Evolutionary conservation across 1,140 invertebrate species (phyloP).

Genomic region (Nilaparvata lugens): DNA sequence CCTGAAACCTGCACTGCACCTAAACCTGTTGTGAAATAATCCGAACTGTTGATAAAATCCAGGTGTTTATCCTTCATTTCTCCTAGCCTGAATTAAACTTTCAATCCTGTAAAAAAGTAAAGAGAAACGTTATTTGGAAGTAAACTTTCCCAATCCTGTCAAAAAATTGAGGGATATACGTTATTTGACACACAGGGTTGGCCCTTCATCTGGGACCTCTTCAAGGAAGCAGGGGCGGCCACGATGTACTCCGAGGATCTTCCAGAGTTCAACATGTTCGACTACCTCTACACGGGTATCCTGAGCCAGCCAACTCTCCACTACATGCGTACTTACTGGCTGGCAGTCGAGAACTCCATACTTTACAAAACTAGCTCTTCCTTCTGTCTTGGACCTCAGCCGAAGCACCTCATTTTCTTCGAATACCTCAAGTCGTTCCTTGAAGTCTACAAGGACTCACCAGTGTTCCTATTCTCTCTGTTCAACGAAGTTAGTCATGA

Average conservation of each 20-base stretch:
- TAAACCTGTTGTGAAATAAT: too few species aligned
- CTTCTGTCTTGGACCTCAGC: constrained; percentile 39
- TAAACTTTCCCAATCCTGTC: too few species aligned
- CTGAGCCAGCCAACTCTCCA: constrained; percentile 37
- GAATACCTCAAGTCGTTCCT: constrained; percentile 44
- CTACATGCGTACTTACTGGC: constrained; percentile 37
- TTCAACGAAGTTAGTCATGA: constrained; percentile 45
- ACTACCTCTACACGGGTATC: constrained; percentile 37
- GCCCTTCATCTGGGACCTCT: constrained; percentile 35
- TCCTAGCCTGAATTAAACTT: too few species aligned
- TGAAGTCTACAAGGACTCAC: constrained; percentile 22
- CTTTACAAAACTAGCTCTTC: constrained; percentile 22
- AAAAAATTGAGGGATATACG: too few species aligned
- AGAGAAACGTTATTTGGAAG: too few species aligned
- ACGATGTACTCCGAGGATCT: constrained; percentile 38
- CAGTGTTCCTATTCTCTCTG: constrained; percentile 35
- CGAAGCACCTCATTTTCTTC: constrained; percentile 42
- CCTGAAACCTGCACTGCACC: too few species aligned
- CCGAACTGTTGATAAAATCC: too few species aligned
- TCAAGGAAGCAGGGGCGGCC: constrained; percentile 30
- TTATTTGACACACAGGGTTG: constrained; percentile 27
- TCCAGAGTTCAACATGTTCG: constrained; percentile 35
- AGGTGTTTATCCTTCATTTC: too few species aligned
- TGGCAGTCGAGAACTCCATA: constrained; percentile 27
- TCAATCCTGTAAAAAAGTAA: too few species aligned